Evolutionary conservation across 1,140 invertebrate genomes (phyloP).

Genomic region (Aphaenogaster ashmeadi): DNA sequence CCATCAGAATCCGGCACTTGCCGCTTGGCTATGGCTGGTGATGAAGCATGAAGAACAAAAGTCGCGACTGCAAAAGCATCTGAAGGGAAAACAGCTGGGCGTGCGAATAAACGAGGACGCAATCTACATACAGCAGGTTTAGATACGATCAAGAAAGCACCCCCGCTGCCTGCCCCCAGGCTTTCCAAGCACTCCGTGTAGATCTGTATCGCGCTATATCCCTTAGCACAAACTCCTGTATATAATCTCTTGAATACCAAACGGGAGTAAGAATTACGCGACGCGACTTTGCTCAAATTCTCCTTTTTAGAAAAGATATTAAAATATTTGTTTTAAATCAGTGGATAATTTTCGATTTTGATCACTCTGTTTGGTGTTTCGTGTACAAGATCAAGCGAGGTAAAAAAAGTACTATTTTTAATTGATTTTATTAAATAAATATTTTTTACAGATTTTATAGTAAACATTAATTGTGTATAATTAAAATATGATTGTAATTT

Average conservation of each 20-base stretch:
- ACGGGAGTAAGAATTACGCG: not conserved
- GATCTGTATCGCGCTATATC: conserved; percentile 23
- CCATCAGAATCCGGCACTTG: conserved; percentile 85
- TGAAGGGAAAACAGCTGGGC: conserved; percentile 80
- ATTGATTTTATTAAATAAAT: conserved; percentile 7
- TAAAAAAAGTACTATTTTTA: not conserved
- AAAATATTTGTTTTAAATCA: conserved; percentile 10
- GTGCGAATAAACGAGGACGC: conserved; percentile 81
- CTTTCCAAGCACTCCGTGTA: conserved; percentile 50
- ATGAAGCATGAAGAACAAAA: conserved; percentile 83
- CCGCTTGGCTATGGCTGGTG: conserved; percentile 83
- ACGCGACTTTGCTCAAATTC: not conserved
- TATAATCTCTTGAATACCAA: conserved; percentile 6
- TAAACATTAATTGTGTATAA: not conserved
- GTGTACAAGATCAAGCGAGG: conserved; percentile 4
- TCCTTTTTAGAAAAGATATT: not conserved
- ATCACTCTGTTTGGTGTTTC: conserved; percentile 18
- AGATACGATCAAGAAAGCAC: conserved; percentile 59
- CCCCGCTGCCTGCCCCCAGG: conserved; percentile 36
- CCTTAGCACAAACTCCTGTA: conserved; percentile 1
- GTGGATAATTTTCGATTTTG: not conserved
- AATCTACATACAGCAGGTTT: conserved; percentile 83
- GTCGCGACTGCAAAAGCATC: conserved; percentile 80
- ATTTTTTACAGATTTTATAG: not conserved
- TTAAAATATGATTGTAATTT: conserved; percentile 15